Evolutionary conservation across 2,113 vertebrate species (phyloP), one percentile per base, ranked within the genome.

Genomic region (Panthera uncia): DNA sequence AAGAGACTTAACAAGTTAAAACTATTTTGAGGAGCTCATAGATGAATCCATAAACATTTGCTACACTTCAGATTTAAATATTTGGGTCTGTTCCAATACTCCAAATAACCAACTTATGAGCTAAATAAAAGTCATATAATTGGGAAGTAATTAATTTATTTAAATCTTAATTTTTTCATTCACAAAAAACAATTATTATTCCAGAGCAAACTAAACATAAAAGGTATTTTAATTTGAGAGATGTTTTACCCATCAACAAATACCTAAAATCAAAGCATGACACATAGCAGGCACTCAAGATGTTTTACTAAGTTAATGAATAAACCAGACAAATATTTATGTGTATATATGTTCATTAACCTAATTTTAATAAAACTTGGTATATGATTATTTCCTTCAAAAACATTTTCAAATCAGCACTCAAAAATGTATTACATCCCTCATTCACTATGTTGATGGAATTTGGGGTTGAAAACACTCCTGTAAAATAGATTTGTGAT

Each of bases 401-500:
- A 97, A 5, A 3, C 76, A 57, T 36, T 92, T 98, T 97, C 84
- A 96, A 97, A 69, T 82, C 55, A 95, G 16, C 10, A 80, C 31
- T 25, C 69, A 4, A 92, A 95, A 61, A 63, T 52, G 0, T 12
- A 48, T 4, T 89, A 25, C 25, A 78, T 89, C 92, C 73, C 36
- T 89, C 71, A 86, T 83, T 83, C 15, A 48, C 33, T 84, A 38
- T 80, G 57, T 63, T 15, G 84, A 92, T 81, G 36, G 5, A 91
- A 88, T 63, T 93, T 94, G 0, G 96, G 68, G 69, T 16, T 98
- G 73, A 88, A 96, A 91, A 89, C 23, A 90, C 41, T 80, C 97
- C 95, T 97, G 95, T 52, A 96, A 90, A 98, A 97, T 0, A 95
- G 29, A 98, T 98, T 87, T 94, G 36, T 78, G 45, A 74, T 76